These are phyloP conservation scores for Nomada goodeniana DNA, from an alignment of 2,888 invertebrate species.

Conservation along the genomic window DNA sequence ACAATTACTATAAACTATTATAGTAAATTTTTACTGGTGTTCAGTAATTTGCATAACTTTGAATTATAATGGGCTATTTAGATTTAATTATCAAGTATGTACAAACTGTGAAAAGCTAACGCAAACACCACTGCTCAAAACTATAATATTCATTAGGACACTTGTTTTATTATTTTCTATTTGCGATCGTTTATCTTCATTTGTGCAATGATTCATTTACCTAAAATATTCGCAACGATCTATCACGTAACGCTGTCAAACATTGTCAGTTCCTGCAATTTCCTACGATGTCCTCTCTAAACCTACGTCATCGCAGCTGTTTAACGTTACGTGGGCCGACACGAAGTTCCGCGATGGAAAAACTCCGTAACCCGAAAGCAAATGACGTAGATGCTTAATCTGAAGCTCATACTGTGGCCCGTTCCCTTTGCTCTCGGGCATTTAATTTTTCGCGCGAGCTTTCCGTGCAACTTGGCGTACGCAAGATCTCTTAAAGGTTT, in stretches of 20 bases:
- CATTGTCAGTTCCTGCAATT: background rate
- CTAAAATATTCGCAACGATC: background rate
- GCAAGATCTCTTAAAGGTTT: slow-evolving; percentile 4
- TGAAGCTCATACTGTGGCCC: background rate
- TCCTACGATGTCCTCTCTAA: background rate
- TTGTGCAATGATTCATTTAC: no score
- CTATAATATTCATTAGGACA: no score
- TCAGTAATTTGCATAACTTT: background rate
- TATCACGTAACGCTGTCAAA: slow-evolving; percentile 1
- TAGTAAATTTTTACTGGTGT: background rate
- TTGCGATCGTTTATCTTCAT: no score
- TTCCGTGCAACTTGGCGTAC: background rate
- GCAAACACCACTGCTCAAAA: no score
- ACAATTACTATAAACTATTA: no score
- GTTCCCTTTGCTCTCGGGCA: background rate
- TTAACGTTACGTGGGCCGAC: slow-evolving; percentile 6
- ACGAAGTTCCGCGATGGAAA: background rate
- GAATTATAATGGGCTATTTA: background rate
- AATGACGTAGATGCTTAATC: background rate
- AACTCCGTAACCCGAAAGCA: background rate
- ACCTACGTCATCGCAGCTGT: slow-evolving; percentile 13
- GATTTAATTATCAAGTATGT: background rate
- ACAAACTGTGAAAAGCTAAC: background rate
- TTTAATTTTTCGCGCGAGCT: slow-evolving; percentile 1
- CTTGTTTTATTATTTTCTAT: background rate